A percentile compares a stretch with the other conserved stretches of the same genome.
Evolutionary conservation across 2,113 vertebrate genomes (phyloP).

Genomic region (Psilopogon haemacephalus): DNA sequence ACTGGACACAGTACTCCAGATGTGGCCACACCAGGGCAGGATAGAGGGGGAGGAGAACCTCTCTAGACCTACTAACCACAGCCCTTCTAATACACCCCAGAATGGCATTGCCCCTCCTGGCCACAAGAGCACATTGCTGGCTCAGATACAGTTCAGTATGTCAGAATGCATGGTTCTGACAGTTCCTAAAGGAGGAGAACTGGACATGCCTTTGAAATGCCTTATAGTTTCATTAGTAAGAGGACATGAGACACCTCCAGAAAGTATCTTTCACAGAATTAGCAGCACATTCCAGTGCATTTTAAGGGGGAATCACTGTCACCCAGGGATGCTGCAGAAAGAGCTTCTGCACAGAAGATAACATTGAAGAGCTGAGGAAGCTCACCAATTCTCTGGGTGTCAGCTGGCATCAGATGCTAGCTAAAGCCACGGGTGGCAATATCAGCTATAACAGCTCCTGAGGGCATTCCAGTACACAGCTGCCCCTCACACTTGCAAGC

Average conservation of each 20-base stretch:
- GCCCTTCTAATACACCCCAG: no score
- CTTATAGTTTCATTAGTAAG: not conserved
- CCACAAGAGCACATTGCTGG: no score
- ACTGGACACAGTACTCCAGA: no score
- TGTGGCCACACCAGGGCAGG: no score
- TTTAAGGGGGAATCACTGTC: not conserved
- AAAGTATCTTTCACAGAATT: not conserved
- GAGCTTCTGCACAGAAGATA: not conserved
- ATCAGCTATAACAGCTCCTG: not conserved
- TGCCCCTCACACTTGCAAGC: not conserved
- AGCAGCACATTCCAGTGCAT: not conserved
- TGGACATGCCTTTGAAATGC: not conserved
- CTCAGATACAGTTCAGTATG: not conserved
- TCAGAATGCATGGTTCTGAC: not conserved
- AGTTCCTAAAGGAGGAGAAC: not conserved
- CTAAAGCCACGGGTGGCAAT: not conserved
- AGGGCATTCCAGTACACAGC: not conserved
- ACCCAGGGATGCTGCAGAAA: not conserved
- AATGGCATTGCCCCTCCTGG: no score
- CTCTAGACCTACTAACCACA: no score
- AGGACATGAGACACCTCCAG: not conserved
- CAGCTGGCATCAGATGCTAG: not conserved
- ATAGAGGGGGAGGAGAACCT: no score
- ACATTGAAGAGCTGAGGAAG: not conserved
- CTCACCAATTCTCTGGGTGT: not conserved